Base-by-base conservation (phyloP, 2,888 invertebrate species). In the Tridacna crocea region DNA sequence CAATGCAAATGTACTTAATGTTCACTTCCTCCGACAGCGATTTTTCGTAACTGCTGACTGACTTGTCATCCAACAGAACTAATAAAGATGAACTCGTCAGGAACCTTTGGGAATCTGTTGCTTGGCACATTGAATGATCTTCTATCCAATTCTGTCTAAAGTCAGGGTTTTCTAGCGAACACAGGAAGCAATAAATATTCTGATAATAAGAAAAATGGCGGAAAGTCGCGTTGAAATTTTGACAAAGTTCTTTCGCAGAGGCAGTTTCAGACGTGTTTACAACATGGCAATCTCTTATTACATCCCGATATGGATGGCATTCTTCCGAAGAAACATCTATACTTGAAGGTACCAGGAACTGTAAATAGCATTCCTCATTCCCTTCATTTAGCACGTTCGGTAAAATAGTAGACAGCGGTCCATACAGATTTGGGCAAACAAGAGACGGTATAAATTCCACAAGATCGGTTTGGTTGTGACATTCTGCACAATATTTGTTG, bases 391-490 rank as follows among this genome's bases (percentile, higher is more conserved):
- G 27, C 6, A 27, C 66, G n/a, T 66, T 27, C 24, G 27, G 36
- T 13, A 66, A 17, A 17, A 26, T 19, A n/a, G 27, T 26, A 2
- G 36, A 3, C 17, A 19, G 19, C 6, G 24, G 15, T 19, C 36
- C 27, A 46, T 24, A 15, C 17, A 66, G 8, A 19, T 6, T 36
- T 12, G 66, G 27, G n/a, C 66, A 66, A 36, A 46, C 19, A 27
- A 66, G 27, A 11, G 66, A 36, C 13, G 27, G 66, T 27, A 36
- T 36, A 19, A 66, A 36, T 8, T 13, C 12, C 19, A 13, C 36
- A 13, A 12, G 27, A 6, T 66, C 66, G 24, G 66, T 27, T 27
- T 66, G 27, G 66, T 66, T 66, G 36, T 66, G 66, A 26, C 66
- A 66, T 13, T 22, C 11, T 11, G 66, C 66, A 36, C 66, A 66